These are phyloP conservation scores for Phyllotreta cruciferae DNA, from an alignment of 2,888 invertebrate genomes.

Conservation along the genomic window DNA sequence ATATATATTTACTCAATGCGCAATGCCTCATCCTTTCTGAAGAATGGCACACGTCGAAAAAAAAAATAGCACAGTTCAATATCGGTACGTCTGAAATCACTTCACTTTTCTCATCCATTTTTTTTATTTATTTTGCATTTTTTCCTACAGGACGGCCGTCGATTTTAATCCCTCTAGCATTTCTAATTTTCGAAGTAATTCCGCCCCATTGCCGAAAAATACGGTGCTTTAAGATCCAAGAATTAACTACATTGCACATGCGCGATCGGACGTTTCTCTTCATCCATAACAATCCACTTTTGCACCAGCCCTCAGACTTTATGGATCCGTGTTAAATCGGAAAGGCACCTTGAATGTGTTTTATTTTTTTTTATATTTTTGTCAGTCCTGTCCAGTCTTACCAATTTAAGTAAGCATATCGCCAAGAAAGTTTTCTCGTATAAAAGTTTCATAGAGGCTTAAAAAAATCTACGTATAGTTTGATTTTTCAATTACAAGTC, in stretches of 20 bases:
- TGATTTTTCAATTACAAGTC: conserved; percentile 52
- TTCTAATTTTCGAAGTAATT: conserved; percentile 46
- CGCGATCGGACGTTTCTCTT: conserved; percentile 39
- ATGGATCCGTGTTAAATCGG: conserved; percentile 52
- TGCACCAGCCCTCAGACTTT: conserved; percentile 59
- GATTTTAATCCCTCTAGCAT: conserved; percentile 44
- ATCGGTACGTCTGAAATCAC: conserved; percentile 48
- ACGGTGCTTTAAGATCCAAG: conserved; percentile 38
- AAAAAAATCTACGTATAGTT: conserved; percentile 58
- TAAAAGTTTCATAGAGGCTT: conserved; percentile 54
- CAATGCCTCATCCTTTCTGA: conserved; percentile 49
- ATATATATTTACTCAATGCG: conserved; percentile 39
- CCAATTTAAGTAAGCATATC: conserved; percentile 58
- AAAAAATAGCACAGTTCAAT: conserved; percentile 47
- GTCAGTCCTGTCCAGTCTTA: conserved; percentile 61
- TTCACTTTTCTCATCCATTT: conserved; percentile 50
- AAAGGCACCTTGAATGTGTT: conserved; percentile 58
- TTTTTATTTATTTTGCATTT: conserved; percentile 28
- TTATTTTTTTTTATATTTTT: conserved; percentile 33
- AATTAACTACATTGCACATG: conserved; percentile 53
- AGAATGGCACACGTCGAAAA: conserved; percentile 51
- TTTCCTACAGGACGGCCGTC: conserved; percentile 55
- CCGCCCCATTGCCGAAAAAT: conserved; percentile 42
- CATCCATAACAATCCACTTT: conserved; percentile 14
- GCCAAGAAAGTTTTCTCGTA: conserved; percentile 56